Conservation (phyloP, 2,888 invertebrate genomes). For the Tinea pellionella region DNA sequence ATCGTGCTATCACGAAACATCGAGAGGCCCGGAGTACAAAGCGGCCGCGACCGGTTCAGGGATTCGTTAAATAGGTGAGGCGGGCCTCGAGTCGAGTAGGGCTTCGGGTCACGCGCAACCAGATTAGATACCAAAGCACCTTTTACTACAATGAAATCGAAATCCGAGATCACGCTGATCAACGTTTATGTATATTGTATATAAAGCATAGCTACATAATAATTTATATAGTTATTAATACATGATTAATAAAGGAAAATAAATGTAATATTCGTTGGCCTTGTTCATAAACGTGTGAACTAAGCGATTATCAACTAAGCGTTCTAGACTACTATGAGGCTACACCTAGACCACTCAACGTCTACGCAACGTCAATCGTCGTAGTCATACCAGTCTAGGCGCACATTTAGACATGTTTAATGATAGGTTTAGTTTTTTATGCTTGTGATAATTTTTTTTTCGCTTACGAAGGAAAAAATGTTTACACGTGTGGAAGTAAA, state of each 20-base stretch:
- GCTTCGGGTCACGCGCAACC: slow-evolving; percentile 6
- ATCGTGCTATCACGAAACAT: slow-evolving; percentile 10
- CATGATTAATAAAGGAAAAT: no score
- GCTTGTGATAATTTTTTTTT: no score
- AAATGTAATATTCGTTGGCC: neutral
- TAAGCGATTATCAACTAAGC: neutral
- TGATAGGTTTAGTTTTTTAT: neutral
- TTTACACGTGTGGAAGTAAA: no score
- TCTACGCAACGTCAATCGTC: neutral
- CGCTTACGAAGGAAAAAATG: no score
- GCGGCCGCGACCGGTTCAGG: slow-evolving; percentile 11
- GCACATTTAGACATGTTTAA: neutral
- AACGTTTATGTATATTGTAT: no score
- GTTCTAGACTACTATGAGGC: neutral
- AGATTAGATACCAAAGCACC: neutral
- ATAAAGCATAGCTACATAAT: no score
- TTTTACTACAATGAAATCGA: neutral
- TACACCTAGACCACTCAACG: neutral
- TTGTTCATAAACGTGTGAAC: neutral
- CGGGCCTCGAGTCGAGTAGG: neutral
- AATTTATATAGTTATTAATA: no score
- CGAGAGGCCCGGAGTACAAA: neutral
- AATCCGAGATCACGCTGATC: neutral
- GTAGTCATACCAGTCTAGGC: neutral
- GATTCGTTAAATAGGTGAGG: slow-evolving; percentile 9